Evolutionary conservation across 2,113 vertebrate genomes (phyloP).

Genomic region (Hemicordylus capensis): DNA sequence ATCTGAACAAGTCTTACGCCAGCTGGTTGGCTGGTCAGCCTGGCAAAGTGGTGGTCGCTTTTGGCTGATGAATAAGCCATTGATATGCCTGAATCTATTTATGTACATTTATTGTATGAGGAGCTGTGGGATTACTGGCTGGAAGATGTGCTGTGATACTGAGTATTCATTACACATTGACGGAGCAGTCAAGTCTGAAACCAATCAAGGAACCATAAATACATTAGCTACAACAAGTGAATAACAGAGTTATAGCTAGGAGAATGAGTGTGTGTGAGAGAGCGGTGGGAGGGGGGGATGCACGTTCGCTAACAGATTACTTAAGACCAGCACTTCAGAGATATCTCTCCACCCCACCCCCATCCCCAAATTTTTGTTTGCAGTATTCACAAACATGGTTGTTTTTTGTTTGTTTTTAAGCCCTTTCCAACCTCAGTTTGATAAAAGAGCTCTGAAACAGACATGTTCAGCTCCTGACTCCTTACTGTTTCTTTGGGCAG

Average conservation of each 20-base stretch:
- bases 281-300: too few relatives aligned
- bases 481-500: neutral
- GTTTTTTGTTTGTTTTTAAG: too few relatives aligned
- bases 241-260: neutral
- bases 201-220: neutral
- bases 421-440: neutral
- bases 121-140: neutral
- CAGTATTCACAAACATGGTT: too few relatives aligned
- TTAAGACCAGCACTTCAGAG: conserved; percentile 18
- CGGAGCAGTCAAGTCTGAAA: conserved; percentile 5
- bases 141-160: neutral
- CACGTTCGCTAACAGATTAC: conserved; percentile 7
- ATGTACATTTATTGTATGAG: neutral
- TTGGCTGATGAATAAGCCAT: neutral
- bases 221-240: neutral
- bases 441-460: neutral
- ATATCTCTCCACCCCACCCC: too few relatives aligned
- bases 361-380: too few relatives aligned
- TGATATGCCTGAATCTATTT: neutral
- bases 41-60: neutral
- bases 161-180: neutral
- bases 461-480: neutral
- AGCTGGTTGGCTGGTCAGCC: neutral
- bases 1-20: too few relatives aligned
- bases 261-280: conserved; percentile 40